Base-by-base conservation (phyloP, 2,888 invertebrate species). In the Embidobia sp. region DNA sequence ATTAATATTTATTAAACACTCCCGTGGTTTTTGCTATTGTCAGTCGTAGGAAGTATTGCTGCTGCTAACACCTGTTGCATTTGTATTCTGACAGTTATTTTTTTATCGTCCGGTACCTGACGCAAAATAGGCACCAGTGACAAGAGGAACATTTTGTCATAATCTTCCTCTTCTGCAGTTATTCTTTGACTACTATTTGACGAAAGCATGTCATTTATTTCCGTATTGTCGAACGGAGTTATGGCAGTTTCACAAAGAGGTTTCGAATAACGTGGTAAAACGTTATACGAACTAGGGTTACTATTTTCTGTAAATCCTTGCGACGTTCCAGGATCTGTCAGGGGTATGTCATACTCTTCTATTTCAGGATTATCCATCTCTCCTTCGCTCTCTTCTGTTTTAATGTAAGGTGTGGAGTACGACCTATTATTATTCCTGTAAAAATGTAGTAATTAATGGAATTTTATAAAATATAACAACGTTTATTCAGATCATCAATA, bases 81-180 rank as follows among this genome's bases (percentile, higher is more conserved):
- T 72, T 88, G 86, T 85, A 89, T 89, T 70, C 87, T 83, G 1
- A 88, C 86, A 46, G 86, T 85, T 3, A 89, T 80, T 49, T 89
- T 88, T 77, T 84, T 85, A 22, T 86, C 85, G 29, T 88, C 87
- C 16, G 88, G 87, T 49, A 89, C 81, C 51, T 85, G 85, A 8
- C 88, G 82, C 33, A 88, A 75, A 22, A 86, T 85, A 33, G 88
- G 88, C 48, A 88, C 35, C 61, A 88, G 51, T 22, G 88, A 88
- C 3, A 88, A 75, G 2, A 89, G 82, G 64, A 89, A 89, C 88
- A 88, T 88, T 66, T 84, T 86, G 57, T 89, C 89, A 78, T 87
- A 88, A 67, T 89, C 88, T 35, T 88, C 86, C 37, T 88, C 86
- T n/a, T 85, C 82, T 19, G 77, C 66, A 0, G 78, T 51, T n/a